Evolutionary conservation across 2,113 vertebrate genomes (phyloP).

Genomic region (Zosterops hypoxanthus): DNA sequence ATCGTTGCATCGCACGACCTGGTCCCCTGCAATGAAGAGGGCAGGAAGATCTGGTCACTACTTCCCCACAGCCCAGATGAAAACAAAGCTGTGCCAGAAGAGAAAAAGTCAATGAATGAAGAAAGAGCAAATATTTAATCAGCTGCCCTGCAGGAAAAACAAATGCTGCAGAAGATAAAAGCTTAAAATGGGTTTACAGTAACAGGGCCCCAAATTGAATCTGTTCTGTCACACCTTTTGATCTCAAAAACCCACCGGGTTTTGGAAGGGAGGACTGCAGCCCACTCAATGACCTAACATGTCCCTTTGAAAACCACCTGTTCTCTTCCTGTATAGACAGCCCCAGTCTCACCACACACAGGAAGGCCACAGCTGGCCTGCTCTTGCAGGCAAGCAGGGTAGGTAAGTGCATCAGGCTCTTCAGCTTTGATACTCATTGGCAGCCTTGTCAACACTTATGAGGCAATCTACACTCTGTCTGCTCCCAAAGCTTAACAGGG

Average conservation of each 20-base stretch:
- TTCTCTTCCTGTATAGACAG: neutral
- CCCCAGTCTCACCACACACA: neutral
- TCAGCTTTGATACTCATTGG: neutral
- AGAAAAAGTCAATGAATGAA: neutral
- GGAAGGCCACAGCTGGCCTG: neutral
- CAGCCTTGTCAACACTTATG: neutral
- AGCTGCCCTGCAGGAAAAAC: neutral
- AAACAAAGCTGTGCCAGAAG: neutral
- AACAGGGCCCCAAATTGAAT: neutral
- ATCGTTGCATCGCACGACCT: slow-evolving; percentile 84
- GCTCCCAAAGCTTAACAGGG: neutral
- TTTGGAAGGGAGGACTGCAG: neutral
- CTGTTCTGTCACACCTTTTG: neutral
- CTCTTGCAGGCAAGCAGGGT: neutral
- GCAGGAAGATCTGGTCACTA: neutral
- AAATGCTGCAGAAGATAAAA: neutral
- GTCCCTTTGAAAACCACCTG: neutral
- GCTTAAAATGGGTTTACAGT: neutral
- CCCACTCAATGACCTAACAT: neutral
- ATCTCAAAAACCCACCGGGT: neutral
- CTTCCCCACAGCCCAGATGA: neutral
- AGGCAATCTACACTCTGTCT: neutral
- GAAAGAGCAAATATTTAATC: slow-evolving; percentile 21
- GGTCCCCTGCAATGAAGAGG: slow-evolving; percentile 70
- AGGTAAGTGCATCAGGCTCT: neutral